Evolutionary conservation across 2,113 vertebrate species (phyloP).

Genomic region (Heterotilapia buettikoferi): DNA sequence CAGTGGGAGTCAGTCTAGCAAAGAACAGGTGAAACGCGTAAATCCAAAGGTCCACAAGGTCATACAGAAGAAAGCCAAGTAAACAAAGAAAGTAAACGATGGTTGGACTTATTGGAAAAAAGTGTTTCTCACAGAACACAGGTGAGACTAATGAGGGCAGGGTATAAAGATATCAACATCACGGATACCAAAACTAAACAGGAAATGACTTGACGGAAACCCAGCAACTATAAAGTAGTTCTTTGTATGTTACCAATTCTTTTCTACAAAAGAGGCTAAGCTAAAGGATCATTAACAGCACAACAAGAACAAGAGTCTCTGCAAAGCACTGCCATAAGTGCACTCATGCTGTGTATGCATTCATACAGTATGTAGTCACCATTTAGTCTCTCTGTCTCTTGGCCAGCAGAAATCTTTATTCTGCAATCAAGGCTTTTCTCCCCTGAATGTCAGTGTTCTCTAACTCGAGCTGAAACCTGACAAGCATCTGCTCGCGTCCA

Average conservation of each 20-base stretch:
- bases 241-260: neutral
- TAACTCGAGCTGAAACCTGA: neutral
- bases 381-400: neutral
- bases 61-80: neutral
- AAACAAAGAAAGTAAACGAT: neutral
- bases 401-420: neutral
- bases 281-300: neutral
- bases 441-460: neutral
- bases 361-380: neutral
- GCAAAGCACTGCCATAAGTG: neutral
- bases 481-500: neutral
- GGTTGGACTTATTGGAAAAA: neutral
- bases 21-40: neutral
- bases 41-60: neutral
- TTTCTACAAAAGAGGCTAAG: neutral
- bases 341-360: neutral
- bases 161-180: neutral
- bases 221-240: neutral
- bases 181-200: neutral
- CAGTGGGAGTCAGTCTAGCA: neutral
- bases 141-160: neutral
- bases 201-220: neutral
- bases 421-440: neutral
- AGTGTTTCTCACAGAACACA: neutral
- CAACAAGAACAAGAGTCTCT: neutral